Percentiles rank a stretch among this genome's conserved stretches.
phyloP scores from a whole-genome alignment of 2,113 vertebrate genomes.

The Etia nguti region DNA sequence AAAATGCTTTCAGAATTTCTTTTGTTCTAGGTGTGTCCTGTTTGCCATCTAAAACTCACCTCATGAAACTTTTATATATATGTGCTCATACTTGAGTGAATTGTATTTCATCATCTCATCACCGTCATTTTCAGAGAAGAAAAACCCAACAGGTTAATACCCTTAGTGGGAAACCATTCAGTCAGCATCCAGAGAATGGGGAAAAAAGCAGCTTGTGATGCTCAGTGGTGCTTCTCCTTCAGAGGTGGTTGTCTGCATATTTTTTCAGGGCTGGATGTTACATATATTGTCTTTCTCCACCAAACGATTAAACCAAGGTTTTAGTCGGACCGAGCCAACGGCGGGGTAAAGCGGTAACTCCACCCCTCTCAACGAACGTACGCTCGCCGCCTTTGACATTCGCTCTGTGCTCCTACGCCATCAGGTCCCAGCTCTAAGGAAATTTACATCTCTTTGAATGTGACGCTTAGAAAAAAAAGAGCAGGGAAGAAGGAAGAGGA shows the following conservation, averaged over 20 bases:
- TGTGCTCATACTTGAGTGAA: neutral
- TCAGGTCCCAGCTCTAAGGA: conserved; percentile 85
- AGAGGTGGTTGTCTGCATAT: neutral
- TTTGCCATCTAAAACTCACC: neutral
- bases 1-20: neutral
- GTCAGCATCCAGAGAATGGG: neutral
- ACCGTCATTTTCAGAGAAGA: neutral
- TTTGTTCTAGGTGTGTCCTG: neutral
- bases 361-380: neutral
- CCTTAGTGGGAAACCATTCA: rapidly evolving
- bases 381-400: conserved; percentile 84
- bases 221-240: neutral
- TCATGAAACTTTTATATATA: neutral
- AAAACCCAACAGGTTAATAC: neutral
- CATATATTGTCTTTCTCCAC: neutral
- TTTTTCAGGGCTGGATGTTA: neutral
- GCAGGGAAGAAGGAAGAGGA: conserved; percentile 11
- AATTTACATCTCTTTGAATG: conserved; percentile 99
- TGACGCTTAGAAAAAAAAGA: conserved; percentile 78
- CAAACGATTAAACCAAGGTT: neutral
- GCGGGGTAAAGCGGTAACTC: neutral
- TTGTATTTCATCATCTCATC: neutral
- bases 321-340: neutral
- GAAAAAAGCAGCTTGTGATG: neutral
- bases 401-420: conserved; percentile 77